Evolutionary conservation across 64 coral and sea anemone species (phyloP).

Genomic region (Stichodactyla mertensii): DNA sequence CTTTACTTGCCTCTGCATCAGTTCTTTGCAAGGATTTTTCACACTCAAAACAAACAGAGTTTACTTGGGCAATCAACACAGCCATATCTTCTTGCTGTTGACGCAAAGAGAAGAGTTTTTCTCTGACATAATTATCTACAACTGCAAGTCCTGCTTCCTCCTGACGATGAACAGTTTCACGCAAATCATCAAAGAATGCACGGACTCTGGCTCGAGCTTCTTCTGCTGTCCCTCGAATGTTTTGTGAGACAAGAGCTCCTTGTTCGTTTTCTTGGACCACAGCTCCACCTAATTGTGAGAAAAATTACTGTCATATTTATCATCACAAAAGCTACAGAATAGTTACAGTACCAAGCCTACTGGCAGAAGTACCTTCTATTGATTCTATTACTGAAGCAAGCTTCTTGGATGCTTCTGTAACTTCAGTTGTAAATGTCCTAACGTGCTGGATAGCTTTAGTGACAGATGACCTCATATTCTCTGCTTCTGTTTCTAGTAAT

Average conservation of each 20-base stretch:
- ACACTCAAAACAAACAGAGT: conserved; percentile 86
- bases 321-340: neutral
- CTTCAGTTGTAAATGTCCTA: conserved; percentile 81
- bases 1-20: conserved; percentile 76
- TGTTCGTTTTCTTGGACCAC: conserved; percentile 62
- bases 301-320: neutral
- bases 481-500: conserved; percentile 81
- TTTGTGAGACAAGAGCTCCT: conserved; percentile 32
- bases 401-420: conserved; percentile 72
- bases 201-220: conserved; percentile 74
- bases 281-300: conserved; percentile 45
- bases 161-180: conserved; percentile 92
- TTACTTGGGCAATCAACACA: conserved; percentile 80
- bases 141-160: conserved; percentile 97
- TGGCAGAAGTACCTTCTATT: conserved; percentile 82
- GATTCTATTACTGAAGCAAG: conserved; percentile 82
- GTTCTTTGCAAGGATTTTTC: conserved; percentile 81
- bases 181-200: conserved; percentile 95
- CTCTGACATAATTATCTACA: conserved; percentile 90
- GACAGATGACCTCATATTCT: conserved; percentile 83
- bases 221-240: conserved; percentile 65
- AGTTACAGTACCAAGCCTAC: conserved; percentile 2
- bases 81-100: conserved; percentile 99
- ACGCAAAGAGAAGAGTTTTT: conserved; percentile 73
- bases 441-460: conserved; percentile 97